Percentiles rank a stretch among this genome's conserved stretches.
phyloP scores from a whole-genome alignment of 2,888 invertebrate genomes.

The Linnaemya tessellans region DNA sequence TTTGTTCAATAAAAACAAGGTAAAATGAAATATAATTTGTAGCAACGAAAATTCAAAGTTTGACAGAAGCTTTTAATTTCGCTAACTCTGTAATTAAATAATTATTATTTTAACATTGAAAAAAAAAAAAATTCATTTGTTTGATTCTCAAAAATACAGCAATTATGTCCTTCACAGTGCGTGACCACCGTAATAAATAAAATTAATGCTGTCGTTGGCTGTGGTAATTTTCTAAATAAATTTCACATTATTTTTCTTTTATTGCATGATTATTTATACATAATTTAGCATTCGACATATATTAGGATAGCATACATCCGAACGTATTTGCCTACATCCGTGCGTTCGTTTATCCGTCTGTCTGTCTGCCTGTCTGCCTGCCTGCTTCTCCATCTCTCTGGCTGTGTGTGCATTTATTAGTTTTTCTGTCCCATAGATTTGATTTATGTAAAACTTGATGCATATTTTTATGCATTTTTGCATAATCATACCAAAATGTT shows the following conservation, averaged over 20 bases:
- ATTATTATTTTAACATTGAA: too few relatives aligned
- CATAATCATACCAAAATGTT: slow-evolving; percentile 69
- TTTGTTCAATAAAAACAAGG: too few relatives aligned
- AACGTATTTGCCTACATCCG: slow-evolving; percentile 16
- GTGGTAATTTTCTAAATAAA: slow-evolving; percentile 53
- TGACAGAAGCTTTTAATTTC: too few relatives aligned
- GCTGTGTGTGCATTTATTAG: slow-evolving; percentile 20
- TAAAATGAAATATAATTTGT: too few relatives aligned
- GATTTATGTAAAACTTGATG: slow-evolving; percentile 57
- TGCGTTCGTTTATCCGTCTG: not conserved
- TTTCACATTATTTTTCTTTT: slow-evolving; percentile 48
- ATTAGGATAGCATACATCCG: slow-evolving; percentile 53
- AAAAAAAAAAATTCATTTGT: not conserved
- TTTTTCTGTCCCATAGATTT: slow-evolving; percentile 52
- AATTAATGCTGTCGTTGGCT: slow-evolving; percentile 51
- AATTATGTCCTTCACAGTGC: slow-evolving; percentile 52
- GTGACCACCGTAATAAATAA: slow-evolving; percentile 31
- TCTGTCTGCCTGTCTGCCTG: slow-evolving; percentile 6
- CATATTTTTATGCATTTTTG: slow-evolving; percentile 52
- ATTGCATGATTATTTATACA: slow-evolving; percentile 48
- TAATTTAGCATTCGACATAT: slow-evolving; percentile 64
- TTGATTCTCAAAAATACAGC: not conserved
- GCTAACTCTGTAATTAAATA: too few relatives aligned
- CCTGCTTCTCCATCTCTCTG: slow-evolving; percentile 1
- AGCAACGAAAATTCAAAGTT: too few relatives aligned